Evolutionary conservation across 2,797 vertebrate genomes (phyloP).

Genomic region (Prionace glauca): DNA sequence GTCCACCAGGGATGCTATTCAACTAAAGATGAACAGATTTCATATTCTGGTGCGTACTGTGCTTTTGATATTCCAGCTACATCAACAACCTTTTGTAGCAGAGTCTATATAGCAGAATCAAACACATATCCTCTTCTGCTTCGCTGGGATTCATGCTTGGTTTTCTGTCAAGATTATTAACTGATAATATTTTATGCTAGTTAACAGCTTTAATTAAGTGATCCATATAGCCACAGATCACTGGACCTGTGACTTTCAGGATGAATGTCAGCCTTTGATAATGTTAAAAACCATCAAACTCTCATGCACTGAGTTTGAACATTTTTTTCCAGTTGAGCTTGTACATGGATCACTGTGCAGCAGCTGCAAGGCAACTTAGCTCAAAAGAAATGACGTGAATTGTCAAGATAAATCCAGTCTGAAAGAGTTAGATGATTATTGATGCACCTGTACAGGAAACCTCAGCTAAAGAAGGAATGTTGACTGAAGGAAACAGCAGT

Average conservation of each 20-base stretch:
- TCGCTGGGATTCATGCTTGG: not conserved
- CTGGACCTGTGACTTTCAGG: not conserved
- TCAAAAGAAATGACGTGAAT: not conserved
- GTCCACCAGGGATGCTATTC: not conserved
- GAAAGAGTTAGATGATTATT: not conserved
- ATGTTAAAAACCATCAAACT: not conserved
- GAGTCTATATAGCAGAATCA: not conserved
- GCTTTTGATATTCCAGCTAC: not conserved
- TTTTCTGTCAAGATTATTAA: slow-evolving; percentile 2
- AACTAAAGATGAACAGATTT: not conserved
- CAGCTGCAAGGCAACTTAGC: not conserved
- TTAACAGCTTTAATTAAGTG: slow-evolving; percentile 22
- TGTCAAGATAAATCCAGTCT: not conserved
- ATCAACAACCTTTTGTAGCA: not conserved
- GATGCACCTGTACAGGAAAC: not conserved
- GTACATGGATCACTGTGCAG: not conserved
- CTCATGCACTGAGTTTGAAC: not conserved
- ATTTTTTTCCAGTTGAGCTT: not conserved
- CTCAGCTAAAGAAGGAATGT: not conserved
- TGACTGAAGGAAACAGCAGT: not conserved
- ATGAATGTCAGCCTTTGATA: not conserved
- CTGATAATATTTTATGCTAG: slow-evolving; percentile 10
- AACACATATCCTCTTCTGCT: not conserved
- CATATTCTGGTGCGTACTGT: not conserved
- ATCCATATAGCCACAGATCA: not conserved